Evolutionary conservation across 2,797 vertebrate species (phyloP).

Genomic region (Hozukius guyotensis): DNA sequence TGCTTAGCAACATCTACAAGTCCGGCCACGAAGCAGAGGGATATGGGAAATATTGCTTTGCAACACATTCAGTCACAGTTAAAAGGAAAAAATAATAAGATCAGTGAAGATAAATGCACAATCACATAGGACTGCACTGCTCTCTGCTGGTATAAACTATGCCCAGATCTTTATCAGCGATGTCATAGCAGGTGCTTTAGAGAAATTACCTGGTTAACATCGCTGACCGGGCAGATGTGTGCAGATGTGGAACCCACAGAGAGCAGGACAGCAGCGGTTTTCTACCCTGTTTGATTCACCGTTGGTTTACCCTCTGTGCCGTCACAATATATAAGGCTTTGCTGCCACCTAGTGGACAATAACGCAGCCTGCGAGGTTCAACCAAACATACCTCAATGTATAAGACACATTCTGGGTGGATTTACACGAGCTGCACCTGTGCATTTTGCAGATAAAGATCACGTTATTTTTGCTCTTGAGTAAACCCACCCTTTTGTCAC

Average conservation of each 20-base stretch:
- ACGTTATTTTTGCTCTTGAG: neutral
- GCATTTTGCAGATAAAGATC: neutral
- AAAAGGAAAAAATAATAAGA: conserved; percentile 23
- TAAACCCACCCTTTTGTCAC: conserved; percentile 22
- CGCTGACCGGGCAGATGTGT: neutral
- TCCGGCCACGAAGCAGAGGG: conserved; percentile 46
- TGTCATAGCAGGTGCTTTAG: conserved; percentile 19
- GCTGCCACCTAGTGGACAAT: conserved; percentile 61
- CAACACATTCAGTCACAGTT: conserved; percentile 62
- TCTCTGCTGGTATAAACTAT: neutral
- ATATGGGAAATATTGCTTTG: conserved; percentile 51
- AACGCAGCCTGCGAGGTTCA: neutral
- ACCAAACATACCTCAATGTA: neutral
- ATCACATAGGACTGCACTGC: conserved; percentile 10
- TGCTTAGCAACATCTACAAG: conserved; percentile 52
- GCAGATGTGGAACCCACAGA: conserved; percentile 3
- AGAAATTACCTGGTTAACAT: conserved; percentile 7
- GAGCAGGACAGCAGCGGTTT: conserved; percentile 27
- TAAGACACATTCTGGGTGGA: conserved; percentile 23
- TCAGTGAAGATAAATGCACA: conserved; percentile 36
- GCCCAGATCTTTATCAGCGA: neutral
- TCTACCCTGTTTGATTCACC: conserved; percentile 12
- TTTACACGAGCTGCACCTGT: conserved; percentile 25
- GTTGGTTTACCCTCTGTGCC: neutral
- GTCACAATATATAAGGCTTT: conserved; percentile 26